Conservation (phyloP, 2,888 invertebrate species). For the Lochmaea capreae region DNA sequence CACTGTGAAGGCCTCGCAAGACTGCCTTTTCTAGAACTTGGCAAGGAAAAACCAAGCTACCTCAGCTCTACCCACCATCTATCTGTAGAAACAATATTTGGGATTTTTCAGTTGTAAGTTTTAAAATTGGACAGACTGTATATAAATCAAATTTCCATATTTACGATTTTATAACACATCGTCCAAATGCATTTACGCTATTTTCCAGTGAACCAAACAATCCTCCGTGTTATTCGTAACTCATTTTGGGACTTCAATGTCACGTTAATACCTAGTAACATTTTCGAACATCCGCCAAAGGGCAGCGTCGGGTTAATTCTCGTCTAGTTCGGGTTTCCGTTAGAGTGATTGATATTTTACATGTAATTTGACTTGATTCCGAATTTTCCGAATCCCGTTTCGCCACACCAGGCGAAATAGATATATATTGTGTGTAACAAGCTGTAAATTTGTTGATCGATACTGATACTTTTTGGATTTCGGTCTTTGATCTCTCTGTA, state of each 20-base stretch:
- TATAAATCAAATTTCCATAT: not conserved
- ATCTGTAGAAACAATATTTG: too few relatives aligned
- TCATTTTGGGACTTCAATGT: not conserved
- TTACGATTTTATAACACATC: not conserved
- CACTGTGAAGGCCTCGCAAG: too few relatives aligned
- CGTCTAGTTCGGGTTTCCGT: constrained; percentile 6
- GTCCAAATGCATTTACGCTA: not conserved
- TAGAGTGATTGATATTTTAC: constrained; percentile 21
- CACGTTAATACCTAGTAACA: not conserved
- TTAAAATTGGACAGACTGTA: too few relatives aligned
- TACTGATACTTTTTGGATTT: not conserved
- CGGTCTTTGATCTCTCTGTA: not conserved
- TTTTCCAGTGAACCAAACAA: not conserved
- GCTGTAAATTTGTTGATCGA: constrained; percentile 13
- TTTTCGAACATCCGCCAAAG: not conserved
- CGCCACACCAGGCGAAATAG: constrained; percentile 4
- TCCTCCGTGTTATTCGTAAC: not conserved
- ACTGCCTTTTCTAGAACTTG: too few relatives aligned
- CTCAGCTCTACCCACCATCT: too few relatives aligned
- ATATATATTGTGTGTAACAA: constrained; percentile 7
- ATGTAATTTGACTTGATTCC: constrained; percentile 22
- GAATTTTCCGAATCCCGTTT: constrained; percentile 6
- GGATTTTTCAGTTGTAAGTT: too few relatives aligned
- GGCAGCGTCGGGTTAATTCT: constrained; percentile 6
- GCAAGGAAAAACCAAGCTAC: too few relatives aligned